Evolutionary conservation across 2,797 vertebrate genomes (phyloP).

Genomic region (Sphenodon punctatus): DNA sequence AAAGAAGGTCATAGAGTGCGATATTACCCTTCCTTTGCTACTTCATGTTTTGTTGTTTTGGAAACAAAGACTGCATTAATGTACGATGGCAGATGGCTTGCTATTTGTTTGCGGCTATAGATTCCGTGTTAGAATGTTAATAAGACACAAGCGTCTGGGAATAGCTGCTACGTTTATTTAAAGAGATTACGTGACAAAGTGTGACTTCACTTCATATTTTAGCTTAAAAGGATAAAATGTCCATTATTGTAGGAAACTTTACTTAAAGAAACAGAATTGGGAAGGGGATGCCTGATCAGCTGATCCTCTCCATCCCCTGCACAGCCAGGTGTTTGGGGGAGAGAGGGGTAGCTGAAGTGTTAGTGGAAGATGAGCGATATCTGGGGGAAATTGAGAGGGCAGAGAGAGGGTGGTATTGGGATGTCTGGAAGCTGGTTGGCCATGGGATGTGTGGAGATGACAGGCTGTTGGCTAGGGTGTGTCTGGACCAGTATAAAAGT

Average conservation of each 20-base stretch:
- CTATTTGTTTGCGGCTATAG: background rate
- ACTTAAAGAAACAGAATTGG: background rate
- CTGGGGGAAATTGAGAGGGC: too few relatives aligned
- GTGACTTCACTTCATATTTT: conserved; percentile 8
- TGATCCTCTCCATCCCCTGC: too few relatives aligned
- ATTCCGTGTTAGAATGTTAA: conserved; percentile 31
- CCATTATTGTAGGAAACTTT: background rate
- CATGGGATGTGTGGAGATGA: too few relatives aligned
- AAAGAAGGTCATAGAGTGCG: background rate
- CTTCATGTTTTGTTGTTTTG: conserved; percentile 17
- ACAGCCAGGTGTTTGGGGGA: too few relatives aligned
- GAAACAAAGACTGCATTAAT: conserved; percentile 29
- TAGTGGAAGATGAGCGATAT: too few relatives aligned
- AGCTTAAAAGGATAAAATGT: conserved; percentile 4
- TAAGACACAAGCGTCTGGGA: conserved; percentile 5
- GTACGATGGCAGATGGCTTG: conserved; percentile 14
- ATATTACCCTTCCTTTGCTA: conserved; percentile 11
- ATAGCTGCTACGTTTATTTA: conserved; percentile 16
- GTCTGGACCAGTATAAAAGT: too few relatives aligned
- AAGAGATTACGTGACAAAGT: conserved; percentile 30
- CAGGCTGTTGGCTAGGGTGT: too few relatives aligned
- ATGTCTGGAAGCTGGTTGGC: too few relatives aligned
- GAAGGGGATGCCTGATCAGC: background rate
- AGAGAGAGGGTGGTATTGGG: too few relatives aligned
- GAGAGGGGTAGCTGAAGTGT: too few relatives aligned